Evolutionary conservation across 64 coral and sea anemone genomes (phyloP), one percentile per base, ranked within the genome.

Genomic region (Montipora efflorescens): DNA sequence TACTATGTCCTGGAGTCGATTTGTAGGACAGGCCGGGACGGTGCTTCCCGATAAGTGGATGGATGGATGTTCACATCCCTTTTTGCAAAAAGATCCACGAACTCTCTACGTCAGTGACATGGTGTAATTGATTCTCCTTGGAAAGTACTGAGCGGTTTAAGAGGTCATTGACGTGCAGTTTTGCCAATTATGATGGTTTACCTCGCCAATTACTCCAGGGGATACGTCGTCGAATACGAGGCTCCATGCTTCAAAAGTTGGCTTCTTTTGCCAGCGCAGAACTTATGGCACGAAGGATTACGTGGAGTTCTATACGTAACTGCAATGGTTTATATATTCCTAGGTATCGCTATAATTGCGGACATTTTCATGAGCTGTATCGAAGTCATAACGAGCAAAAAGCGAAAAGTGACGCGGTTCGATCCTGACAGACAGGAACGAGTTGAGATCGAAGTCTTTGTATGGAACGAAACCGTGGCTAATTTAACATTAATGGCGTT

Each of bases 381-480:
- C 18, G 96, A 98, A 10, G 94, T 95, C 7, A 98, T 98, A 45
- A 98, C 96, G 21, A 95, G 93, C 21, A 95, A 98, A 75, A 98
- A 98, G 71, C 73, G 82, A 16, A 95, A 93, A 67, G 86, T 98
- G 3, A 83, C 86, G 0, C 94, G 90, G 4, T 95, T 92, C 47
- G 93, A 95, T 28, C 75, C 90, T 1, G 96, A 95, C 21, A 93
- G 89, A 48, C 67, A 84, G 77, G 93, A 98, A 78, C 91, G 93
- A 43, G 78, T 95, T 1, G 94, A 95, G 22, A 95, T 92, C 20
- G 94, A 95, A 53, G 91, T 95, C 14, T 95, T 95, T 81, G 94
- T 98, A 5, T 98, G 96, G 96, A 98, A 98, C 10, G 96, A 98
- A 90, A 98, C 96, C 2, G 94, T 98, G 16, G 96, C 96, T 12